phyloP scores from a whole-genome alignment of 2,888 invertebrate species.

The Uloborus plumipes region DNA sequence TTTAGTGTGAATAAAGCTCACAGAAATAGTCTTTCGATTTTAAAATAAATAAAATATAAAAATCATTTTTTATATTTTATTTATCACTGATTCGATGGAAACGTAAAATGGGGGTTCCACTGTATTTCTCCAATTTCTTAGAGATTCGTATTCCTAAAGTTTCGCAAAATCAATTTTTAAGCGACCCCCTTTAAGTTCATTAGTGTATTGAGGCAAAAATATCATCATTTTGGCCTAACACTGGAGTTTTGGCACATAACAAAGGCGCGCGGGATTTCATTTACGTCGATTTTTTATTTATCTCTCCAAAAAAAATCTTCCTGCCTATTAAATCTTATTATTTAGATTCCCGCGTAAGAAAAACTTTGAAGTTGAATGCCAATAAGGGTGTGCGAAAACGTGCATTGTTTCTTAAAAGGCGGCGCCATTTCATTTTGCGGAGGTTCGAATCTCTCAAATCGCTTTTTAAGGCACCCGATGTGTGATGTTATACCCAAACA shows the following conservation, averaged over 20 bases:
- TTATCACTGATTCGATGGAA: too few relatives aligned
- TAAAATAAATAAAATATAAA: too few relatives aligned
- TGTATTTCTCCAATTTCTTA: too few relatives aligned
- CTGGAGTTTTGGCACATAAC: neutral
- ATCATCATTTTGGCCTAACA: neutral
- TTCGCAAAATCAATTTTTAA: too few relatives aligned
- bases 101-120: too few relatives aligned
- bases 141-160: too few relatives aligned
- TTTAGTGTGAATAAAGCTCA: too few relatives aligned
- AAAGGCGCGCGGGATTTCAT: neutral
- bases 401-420: slow-evolving; percentile 6
- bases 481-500: slow-evolving; percentile 19
- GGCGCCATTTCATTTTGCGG: slow-evolving; percentile 2
- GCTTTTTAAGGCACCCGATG: slow-evolving; percentile 30
- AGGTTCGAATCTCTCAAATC: slow-evolving; percentile 37
- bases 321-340: neutral
- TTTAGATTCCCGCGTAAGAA: neutral
- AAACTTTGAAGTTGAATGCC: neutral
- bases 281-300: slow-evolving; percentile 3
- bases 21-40: too few relatives aligned
- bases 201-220: neutral
- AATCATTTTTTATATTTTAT: too few relatives aligned
- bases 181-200: neutral
- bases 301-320: neutral
- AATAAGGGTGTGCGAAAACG: slow-evolving; percentile 28